phyloP scores from a whole-genome alignment of 2,113 vertebrate genomes.

The Neolamprologus hecqui region DNA sequence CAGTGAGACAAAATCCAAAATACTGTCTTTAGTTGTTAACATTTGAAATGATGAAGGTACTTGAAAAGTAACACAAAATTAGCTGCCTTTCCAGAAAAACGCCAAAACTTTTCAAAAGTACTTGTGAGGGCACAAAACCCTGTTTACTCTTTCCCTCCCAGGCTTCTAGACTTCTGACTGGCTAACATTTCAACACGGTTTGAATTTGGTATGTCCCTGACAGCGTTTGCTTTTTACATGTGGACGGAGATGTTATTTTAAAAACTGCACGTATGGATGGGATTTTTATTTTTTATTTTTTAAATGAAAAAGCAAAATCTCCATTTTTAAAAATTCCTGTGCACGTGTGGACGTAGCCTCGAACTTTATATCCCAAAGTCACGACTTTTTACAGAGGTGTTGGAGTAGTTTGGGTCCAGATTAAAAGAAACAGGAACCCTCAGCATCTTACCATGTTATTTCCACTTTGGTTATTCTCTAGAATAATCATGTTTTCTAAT shows the following conservation, averaged over 20 bases:
- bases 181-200: background rate
- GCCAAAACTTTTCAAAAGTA: background rate
- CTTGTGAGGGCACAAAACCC: background rate
- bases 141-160: rapidly evolving
- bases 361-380: background rate
- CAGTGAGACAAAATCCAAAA: background rate
- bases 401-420: background rate
- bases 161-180: background rate
- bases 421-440: background rate
- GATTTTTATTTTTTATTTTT: background rate
- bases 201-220: background rate
- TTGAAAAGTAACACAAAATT: background rate
- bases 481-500: background rate
- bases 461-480: background rate
- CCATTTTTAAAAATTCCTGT: rapidly evolving
- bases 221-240: background rate
- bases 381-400: background rate
- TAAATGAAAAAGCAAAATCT: rapidly evolving
- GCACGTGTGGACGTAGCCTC: background rate
- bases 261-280: background rate
- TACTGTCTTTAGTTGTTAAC: rapidly evolving
- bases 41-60: background rate
- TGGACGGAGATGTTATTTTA: background rate
- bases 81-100: background rate
- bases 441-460: background rate